Evolutionary conservation across 2,888 invertebrate genomes (phyloP), one percentile per base, ranked within the genome.

Genomic region (Cyclophora punctaria): DNA sequence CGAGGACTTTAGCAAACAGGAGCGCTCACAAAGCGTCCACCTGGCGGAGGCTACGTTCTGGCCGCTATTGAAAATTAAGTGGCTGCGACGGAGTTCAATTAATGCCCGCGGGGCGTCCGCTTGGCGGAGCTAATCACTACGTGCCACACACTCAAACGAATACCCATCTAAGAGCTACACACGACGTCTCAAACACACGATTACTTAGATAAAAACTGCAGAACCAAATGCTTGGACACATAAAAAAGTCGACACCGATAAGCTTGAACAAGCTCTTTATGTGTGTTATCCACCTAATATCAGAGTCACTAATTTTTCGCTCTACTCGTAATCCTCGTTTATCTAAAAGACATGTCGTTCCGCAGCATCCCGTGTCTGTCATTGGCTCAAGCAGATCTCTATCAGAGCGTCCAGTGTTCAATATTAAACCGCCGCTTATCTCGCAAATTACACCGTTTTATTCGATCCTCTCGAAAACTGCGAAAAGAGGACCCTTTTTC

Each of bases 1-100:
- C 82, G 76, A 78, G 76, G 82, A 83, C 74, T 85, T 83, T 80
- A 80, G 87, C 87, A 87, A 87, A 87, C 83, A 85, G 71, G 62
- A 73, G 71, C 67, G 72, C 58, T 73, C 77, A 84, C 83, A 84
- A 83, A 81, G 83, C 73, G 78, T 79, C 79, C 84, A 86, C 83
- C 85, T 84, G 84, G 72, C 72, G 66, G 64, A 64, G 62, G 67
- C 63, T 62, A 57, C 59, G 63, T 63, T 62, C 64, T 59, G 69
- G 61, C 60, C 72, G 66, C 75, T 73, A 76, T 80, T 72, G 75
- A 75, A 78, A 82, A 81, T 82, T 79, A 84, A 82, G 77, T 80
- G 70, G 64, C 72, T 75, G 69, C 71, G 72, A 73, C 73, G 69
- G 73, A 78, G 80, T 75, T 73, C 75, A 75, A 76, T 79, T 75